A percentile compares a stretch with the other conserved stretches of the same genome.
phyloP scores from a whole-genome alignment of 2,113 vertebrate genomes.

The Neodon shergylaensis region DNA sequence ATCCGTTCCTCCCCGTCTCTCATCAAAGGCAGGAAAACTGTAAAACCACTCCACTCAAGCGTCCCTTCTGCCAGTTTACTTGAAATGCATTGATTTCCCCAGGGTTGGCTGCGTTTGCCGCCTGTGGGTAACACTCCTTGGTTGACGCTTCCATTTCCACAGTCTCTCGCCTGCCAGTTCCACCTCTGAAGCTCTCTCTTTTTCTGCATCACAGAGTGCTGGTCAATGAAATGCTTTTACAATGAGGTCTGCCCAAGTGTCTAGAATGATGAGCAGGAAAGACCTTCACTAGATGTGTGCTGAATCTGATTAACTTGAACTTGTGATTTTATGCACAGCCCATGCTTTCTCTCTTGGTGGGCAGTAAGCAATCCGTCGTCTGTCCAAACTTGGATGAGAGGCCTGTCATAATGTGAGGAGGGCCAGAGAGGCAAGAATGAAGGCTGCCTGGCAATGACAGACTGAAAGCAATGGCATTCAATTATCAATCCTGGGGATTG shows the following conservation, averaged over 20 bases:
- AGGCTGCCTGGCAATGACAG: neutral
- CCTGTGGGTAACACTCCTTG: neutral
- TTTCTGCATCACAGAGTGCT: neutral
- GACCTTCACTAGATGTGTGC: neutral
- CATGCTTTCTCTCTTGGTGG: neutral
- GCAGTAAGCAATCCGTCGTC: neutral
- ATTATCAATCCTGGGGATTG: neutral
- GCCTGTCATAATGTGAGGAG: neutral
- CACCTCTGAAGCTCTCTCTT: neutral
- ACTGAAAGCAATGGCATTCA: neutral
- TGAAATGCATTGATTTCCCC: neutral
- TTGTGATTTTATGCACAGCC: neutral
- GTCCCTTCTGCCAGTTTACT: neutral
- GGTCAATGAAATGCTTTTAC: neutral
- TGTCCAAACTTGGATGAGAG: neutral
- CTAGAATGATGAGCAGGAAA: neutral
- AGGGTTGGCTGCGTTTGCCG: neutral
- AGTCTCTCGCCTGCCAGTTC: neutral
- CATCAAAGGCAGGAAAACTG: neutral
- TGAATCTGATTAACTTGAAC: constrained; percentile 14
- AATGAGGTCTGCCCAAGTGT: neutral
- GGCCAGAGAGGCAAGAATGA: neutral
- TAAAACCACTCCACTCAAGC: neutral
- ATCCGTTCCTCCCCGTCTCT: neutral
- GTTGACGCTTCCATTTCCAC: neutral